Percentiles rank a stretch among this genome's conserved stretches.
Conservation (phyloP, 2,113 vertebrate species). For the Phalacrocorax brasilianus region DNA sequence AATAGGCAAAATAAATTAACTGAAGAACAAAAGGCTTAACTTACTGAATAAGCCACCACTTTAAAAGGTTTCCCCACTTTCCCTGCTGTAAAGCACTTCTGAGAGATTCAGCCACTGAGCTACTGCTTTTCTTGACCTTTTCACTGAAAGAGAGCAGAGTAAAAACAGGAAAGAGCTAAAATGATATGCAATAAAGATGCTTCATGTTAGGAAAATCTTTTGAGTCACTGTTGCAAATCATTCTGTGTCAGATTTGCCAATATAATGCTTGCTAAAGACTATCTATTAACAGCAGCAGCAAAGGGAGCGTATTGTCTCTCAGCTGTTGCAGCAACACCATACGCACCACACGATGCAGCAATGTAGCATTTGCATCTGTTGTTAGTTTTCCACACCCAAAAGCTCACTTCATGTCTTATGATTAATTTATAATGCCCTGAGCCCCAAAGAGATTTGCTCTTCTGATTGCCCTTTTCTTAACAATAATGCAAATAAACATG, state of each 20-base stretch:
- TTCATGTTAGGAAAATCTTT: constrained; percentile 43
- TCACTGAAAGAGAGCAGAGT: constrained; percentile 43
- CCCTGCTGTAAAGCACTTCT: constrained; percentile 48
- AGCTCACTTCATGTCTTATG: neutral
- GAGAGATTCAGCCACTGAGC: constrained; percentile 39
- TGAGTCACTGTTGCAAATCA: constrained; percentile 31
- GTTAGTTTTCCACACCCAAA: constrained; percentile 15
- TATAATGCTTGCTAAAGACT: neutral
- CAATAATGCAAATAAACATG: constrained; percentile 26
- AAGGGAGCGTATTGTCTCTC: neutral
- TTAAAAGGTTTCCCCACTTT: neutral
- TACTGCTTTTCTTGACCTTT: constrained; percentile 61
- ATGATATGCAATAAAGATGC: constrained; percentile 25
- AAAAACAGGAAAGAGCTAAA: constrained; percentile 52
- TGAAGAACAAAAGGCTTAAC: constrained; percentile 18
- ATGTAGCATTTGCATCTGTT: neutral
- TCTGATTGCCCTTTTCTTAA: constrained; percentile 35
- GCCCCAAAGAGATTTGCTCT: constrained; percentile 3
- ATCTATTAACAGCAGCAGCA: constrained; percentile 1
- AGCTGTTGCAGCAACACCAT: neutral
- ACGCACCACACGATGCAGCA: neutral
- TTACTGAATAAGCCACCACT: constrained; percentile 32
- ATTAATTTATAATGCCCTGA: constrained; percentile 8
- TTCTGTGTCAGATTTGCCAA: constrained; percentile 7
- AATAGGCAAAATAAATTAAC: neutral